phyloP scores from a whole-genome alignment of 2,888 invertebrate genomes.

The Hetaerina titia region DNA sequence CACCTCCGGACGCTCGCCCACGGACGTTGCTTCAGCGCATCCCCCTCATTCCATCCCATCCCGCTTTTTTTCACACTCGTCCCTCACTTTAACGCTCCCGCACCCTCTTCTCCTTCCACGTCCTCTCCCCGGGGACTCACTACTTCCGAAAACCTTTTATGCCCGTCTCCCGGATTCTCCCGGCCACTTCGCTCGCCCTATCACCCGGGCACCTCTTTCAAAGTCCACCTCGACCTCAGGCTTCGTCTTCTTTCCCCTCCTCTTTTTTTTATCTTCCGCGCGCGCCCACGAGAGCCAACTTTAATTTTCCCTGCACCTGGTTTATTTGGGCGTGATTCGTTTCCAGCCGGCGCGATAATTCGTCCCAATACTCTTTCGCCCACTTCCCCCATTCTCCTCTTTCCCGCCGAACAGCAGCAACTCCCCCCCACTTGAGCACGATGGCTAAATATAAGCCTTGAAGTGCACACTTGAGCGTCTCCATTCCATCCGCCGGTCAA shows the following conservation, averaged over 20 bases:
- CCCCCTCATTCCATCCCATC: neutral
- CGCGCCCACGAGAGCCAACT: neutral
- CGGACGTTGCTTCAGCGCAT: too few species aligned
- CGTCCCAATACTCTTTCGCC: too few species aligned
- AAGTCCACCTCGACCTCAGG: neutral
- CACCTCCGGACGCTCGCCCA: too few species aligned
- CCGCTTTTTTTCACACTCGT: neutral
- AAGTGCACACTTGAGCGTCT: neutral
- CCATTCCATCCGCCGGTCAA: too few species aligned
- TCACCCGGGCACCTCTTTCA: neutral
- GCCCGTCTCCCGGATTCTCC: neutral
- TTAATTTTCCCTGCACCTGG: neutral
- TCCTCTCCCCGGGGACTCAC: neutral
- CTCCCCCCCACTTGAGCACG: neutral
- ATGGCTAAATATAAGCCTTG: neutral
- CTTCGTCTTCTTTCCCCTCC: neutral
- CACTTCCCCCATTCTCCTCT: too few species aligned
- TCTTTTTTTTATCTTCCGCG: neutral
- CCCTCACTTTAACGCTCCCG: neutral
- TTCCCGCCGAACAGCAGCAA: neutral
- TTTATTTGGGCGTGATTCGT: neutral
- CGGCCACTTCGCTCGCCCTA: neutral
- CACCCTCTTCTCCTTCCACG: neutral
- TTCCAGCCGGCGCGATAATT: neutral
- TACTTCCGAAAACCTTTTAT: neutral